Conservation (phyloP, 2,888 invertebrate species). For the Lasiommata megera region DNA sequence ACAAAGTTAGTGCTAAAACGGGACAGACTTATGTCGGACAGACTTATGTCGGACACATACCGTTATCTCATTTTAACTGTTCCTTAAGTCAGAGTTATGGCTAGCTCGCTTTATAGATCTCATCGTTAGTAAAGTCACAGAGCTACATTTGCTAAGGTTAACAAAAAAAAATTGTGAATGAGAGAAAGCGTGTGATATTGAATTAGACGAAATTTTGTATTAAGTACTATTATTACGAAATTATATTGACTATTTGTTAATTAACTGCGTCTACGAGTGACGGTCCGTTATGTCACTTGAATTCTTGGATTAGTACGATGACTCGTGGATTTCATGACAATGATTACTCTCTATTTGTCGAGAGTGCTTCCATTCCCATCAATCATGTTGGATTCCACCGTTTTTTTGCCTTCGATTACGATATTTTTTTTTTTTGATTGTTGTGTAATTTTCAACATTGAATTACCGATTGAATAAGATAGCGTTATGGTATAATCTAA, state of each 20-base stretch:
- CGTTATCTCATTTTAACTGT: too few relatives aligned
- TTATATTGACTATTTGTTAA: slow-evolving; percentile 3
- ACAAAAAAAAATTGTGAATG: neutral
- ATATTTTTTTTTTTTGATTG: neutral
- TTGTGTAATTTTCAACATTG: neutral
- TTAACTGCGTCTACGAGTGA: neutral
- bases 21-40: too few relatives aligned
- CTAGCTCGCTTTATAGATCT: too few relatives aligned
- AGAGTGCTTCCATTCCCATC: slow-evolving; percentile 7
- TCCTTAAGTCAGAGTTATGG: too few relatives aligned
- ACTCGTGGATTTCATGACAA: slow-evolving; percentile 22
- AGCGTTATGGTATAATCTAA: neutral
- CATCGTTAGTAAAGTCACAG: too few relatives aligned
- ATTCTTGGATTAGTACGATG: slow-evolving; percentile 27
- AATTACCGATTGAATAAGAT: neutral
- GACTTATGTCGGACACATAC: too few relatives aligned
- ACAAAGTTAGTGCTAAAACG: too few relatives aligned
- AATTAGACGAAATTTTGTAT: neutral
- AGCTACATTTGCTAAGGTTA: neutral
- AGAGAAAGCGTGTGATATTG: neutral
- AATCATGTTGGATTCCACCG: neutral
- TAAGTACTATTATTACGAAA: neutral
- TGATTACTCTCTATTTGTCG: slow-evolving; percentile 22
- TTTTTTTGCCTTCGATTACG: slow-evolving; percentile 7
- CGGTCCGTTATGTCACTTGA: slow-evolving; percentile 23